Evolutionary conservation across 2,113 vertebrate species (phyloP).

Genomic region (Panthera tigris): DNA sequence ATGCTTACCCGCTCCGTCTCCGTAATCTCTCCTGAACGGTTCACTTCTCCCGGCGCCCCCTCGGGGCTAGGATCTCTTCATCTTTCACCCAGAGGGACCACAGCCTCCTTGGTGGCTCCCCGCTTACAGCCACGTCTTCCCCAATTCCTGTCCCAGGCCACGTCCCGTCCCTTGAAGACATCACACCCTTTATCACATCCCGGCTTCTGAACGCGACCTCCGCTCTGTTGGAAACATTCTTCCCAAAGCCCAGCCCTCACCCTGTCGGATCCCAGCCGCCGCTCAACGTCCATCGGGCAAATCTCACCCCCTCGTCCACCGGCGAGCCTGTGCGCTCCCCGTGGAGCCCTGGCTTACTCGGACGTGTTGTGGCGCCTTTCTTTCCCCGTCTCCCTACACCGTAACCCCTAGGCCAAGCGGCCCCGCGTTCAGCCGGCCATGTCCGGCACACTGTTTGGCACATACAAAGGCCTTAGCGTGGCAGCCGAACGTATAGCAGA

Average conservation of each 20-base stretch:
- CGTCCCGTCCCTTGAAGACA: background rate
- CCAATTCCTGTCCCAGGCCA: background rate
- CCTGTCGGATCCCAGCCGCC: background rate
- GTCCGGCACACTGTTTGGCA: accelerated
- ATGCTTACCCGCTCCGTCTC: background rate
- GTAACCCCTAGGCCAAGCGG: background rate
- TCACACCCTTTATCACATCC: background rate
- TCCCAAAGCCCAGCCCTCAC: background rate
- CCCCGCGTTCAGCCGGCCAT: background rate
- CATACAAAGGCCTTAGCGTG: too few relatives aligned
- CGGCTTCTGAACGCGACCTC: background rate
- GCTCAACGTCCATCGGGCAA: background rate
- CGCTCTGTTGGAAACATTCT: background rate
- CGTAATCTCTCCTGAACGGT: too few relatives aligned
- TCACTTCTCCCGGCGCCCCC: background rate
- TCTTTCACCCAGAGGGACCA: background rate
- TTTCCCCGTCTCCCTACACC: background rate
- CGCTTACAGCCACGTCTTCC: background rate
- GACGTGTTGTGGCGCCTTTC: background rate
- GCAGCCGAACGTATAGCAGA: background rate
- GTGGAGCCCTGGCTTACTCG: background rate
- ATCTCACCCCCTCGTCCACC: background rate
- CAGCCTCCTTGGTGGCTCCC: background rate
- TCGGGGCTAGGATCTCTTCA: background rate
- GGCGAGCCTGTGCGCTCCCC: accelerated